Base-by-base conservation (phyloP, 2,888 invertebrate species). In the Tortricodes alternella region DNA sequence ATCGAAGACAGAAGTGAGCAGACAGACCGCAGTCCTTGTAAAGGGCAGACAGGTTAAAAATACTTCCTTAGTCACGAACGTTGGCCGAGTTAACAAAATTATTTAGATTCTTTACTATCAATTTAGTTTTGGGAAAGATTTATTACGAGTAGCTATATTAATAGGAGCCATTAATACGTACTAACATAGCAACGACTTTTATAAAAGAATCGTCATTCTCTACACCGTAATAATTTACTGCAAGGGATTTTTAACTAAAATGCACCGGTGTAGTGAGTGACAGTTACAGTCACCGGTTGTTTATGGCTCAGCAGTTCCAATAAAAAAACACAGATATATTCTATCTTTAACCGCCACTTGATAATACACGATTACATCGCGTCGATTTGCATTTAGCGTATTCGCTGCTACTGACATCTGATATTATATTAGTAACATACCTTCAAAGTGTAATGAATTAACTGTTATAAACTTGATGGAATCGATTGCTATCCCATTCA, bases 371-470 rank as follows among this genome's bases (percentile, higher is more conserved):
- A 29, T 29, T 11, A 27, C n/a, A n/a, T n/a, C n/a, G n/a, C n/a
- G n/a, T n/a, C n/a, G n/a, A n/a, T n/a, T n/a, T n/a, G n/a, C n/a
- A n/a, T n/a, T n/a, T n/a, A n/a, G n/a, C n/a, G n/a, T n/a, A n/a
- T n/a, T n/a, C n/a, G n/a, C n/a, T n/a, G n/a, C 39, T 46, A 11
- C 46, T 29, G 37, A 35, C 35, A 18, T 52, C 27, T 16, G 52
- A 13, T 44, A 35, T 37, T 27, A 3, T 37, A 23, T 37, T 44
- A 52, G 35, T 35, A 32, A 41, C 43, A 21, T 16, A 32, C 44
- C 18, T 52, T 44, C 15, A 43, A 41, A 44, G 7, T n/a, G 13
- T 37, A 56, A n/a, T n/a, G n/a, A 59, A 62, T 61, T 57, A 57
- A 46, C 51, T 46, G 41, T 58, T 29, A 46, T 53, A 57, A 53